Base-by-base conservation (phyloP, 2,797 vertebrate genomes). In the Anguilla obscura region DNA sequence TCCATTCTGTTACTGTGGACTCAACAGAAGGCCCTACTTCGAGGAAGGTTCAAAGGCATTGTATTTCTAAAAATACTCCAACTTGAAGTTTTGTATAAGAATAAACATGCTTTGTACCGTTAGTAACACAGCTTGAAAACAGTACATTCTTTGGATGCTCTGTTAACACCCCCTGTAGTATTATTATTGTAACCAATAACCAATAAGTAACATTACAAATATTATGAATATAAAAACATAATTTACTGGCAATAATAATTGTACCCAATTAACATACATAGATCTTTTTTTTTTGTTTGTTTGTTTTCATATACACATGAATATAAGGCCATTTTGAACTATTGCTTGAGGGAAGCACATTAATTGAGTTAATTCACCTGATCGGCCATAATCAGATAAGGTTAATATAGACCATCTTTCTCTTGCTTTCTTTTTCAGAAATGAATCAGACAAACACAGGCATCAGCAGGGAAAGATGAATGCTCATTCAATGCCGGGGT, bases 351-450 rank as follows among this genome's bases (percentile, higher is more conserved):
- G 48, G 54, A 86, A 79, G 76, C 86, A 54, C 18, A 79, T 79
- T 71, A 79, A 79, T 86, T 54, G 40, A 27, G 58, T 21, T 79
- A 86, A 79, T 56, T 86, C 54, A 48, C 18, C 3, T 71, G 40
- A 24, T 74, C 74, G 52, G 45, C 45, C 71, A 54, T 79, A 79
- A 79, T 76, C 86, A 86, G 74, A 86, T 79, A 30, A 79, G 69
- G 86, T 86, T 86, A 86, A 86, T 86, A 45, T 1, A 56, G 76
- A 58, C 69, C 10, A 40, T 6, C 40, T 79, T 86, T 52, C 85
- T n/a, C 60, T 33, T 0, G 8, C 40, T 7, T 76, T 71, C 24
- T 10, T 79, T 71, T 18, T 66, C 27, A 33, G 16, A 54, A 79
- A 76, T 63, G 8, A 52, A 85, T 36, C 40, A 16, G 58, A 16